Evolutionary conservation across 1,140 invertebrate species (phyloP).

Genomic region (Lutraria rhynchaena): DNA sequence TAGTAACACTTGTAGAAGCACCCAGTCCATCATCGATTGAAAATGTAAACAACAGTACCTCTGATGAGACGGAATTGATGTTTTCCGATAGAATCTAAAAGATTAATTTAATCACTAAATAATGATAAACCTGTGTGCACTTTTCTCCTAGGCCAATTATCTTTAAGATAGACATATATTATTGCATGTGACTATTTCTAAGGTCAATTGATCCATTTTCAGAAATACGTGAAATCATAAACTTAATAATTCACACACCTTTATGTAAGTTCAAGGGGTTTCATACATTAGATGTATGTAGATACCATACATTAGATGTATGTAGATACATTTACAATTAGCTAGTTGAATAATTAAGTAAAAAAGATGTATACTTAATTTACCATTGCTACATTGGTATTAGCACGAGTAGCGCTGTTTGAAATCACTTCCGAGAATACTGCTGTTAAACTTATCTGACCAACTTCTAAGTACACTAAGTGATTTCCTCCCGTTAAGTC

Average conservation of each 20-base stretch:
- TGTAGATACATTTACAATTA: neutral
- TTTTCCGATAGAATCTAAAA: constrained; percentile 2
- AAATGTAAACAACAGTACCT: neutral
- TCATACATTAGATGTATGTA: neutral
- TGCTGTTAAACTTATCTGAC: neutral
- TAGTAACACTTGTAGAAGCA: neutral
- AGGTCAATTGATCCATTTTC: too few relatives aligned
- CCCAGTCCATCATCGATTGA: neutral
- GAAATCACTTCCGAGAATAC: constrained; percentile 2
- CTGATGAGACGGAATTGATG: neutral
- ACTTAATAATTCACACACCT: neutral
- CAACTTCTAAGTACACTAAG: constrained; percentile 8
- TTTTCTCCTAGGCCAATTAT: too few relatives aligned
- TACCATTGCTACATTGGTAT: neutral
- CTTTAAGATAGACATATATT: too few relatives aligned
- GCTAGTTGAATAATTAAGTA: neutral
- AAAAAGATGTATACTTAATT: neutral
- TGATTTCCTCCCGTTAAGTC: constrained; percentile 5
- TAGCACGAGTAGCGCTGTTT: neutral
- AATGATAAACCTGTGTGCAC: too few relatives aligned
- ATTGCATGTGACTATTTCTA: too few relatives aligned
- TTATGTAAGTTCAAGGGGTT: neutral
- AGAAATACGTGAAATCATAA: neutral
- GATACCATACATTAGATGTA: neutral
- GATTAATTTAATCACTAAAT: neutral